These are phyloP conservation scores for Callosobruchus maculatus DNA, from an alignment of 2,888 invertebrate genomes.

Conservation along the genomic window DNA sequence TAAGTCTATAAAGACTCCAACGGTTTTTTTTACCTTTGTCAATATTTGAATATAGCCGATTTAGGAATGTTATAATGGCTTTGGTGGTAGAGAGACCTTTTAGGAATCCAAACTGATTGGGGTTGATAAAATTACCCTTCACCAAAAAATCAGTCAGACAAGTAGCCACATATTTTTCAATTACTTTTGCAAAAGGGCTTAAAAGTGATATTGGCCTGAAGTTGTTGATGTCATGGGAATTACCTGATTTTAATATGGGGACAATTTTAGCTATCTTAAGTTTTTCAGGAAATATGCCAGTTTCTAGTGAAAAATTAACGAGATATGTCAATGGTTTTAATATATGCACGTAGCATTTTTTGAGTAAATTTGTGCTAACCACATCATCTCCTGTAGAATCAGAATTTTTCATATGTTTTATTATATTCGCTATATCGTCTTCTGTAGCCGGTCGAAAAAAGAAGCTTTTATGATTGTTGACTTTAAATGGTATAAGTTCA, in stretches of 20 bases:
- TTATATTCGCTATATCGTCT: background rate
- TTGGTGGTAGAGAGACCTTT: background rate
- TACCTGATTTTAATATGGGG: background rate
- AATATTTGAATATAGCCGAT: too few relatives aligned
- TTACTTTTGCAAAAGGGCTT: background rate
- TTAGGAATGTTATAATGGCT: background rate
- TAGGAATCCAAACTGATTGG: background rate
- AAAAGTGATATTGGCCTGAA: background rate
- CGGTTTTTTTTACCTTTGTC: too few relatives aligned
- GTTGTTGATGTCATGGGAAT: background rate
- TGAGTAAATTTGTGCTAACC: too few relatives aligned
- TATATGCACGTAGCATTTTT: too few relatives aligned
- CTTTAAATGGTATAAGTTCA: background rate
- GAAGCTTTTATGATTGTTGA: background rate
- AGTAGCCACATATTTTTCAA: background rate
- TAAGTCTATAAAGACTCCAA: too few relatives aligned
- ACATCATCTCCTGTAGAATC: background rate
- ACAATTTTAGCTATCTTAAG: background rate
- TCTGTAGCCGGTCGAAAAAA: background rate
- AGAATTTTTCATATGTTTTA: background rate
- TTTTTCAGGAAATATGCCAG: background rate
- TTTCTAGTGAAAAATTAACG: too few relatives aligned
- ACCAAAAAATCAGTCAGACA: background rate
- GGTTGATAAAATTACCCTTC: background rate
- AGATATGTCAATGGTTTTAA: too few relatives aligned